These are phyloP conservation scores for Nycticorax nycticorax DNA, from an alignment of 2,113 vertebrate species.

Conservation along the genomic window DNA sequence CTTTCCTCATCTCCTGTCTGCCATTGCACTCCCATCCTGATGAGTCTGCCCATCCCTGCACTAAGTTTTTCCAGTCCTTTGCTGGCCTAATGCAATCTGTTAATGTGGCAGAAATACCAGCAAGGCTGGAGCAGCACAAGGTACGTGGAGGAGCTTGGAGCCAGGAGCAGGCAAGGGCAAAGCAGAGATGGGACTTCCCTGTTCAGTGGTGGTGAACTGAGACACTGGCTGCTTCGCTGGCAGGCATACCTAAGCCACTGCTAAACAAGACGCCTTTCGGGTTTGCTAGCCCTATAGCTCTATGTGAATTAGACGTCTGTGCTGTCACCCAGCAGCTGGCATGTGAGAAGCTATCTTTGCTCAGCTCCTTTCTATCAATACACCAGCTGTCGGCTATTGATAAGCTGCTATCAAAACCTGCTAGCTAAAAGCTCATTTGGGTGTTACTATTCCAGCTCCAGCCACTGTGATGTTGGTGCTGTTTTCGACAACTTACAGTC, in stretches of 20 bases:
- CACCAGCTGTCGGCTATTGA: neutral
- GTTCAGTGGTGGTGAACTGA: neutral
- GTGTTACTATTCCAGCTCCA: neutral
- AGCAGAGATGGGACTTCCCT: neutral
- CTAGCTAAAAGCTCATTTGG: neutral
- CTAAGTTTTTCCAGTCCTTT: neutral
- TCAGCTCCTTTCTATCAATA: neutral
- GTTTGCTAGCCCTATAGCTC: neutral
- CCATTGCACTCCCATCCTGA: neutral
- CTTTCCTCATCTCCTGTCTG: neutral
- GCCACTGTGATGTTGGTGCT: accelerated
- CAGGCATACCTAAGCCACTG: neutral
- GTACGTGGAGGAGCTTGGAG: neutral
- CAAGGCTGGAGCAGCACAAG: neutral
- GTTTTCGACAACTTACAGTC: neutral
- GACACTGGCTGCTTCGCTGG: neutral
- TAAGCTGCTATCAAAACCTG: neutral
- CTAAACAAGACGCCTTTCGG: neutral
- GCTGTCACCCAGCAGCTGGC: neutral
- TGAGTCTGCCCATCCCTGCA: neutral
- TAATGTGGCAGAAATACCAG: neutral
- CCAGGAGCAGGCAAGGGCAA: neutral
- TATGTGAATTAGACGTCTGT: neutral
- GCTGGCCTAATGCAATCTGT: neutral
- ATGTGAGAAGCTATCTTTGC: neutral